Evolutionary conservation across 2,113 vertebrate species (phyloP), one percentile per base, ranked within the genome.

Genomic region (Caracal caracal): DNA sequence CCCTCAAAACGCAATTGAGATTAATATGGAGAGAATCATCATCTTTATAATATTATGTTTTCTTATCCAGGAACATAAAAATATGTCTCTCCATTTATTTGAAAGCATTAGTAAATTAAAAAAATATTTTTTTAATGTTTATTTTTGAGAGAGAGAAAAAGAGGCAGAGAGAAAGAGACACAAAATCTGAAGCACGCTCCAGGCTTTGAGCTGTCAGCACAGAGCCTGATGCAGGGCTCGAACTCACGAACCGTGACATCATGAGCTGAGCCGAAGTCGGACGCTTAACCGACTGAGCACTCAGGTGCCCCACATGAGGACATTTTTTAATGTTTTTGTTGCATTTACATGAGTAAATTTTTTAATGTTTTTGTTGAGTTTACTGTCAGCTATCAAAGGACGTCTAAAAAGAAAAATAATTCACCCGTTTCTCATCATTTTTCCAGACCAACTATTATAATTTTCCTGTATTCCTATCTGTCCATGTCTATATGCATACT

Each of bases 321-420:
- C 66, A 94, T 49, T 94, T 88, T 40, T 37, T 3, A 59, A 15
- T 40, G 30, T 49, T 68, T 91, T 93, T 22, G 17, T 79, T 90
- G 40, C 43, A 43, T 43, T 43, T 20, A 59, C 40, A 56, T 86
- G 53, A 86, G 22, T 70, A 92, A 79, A 94, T 49, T 94, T 88
- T 40, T 33, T 3, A 59, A 15, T 40, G 30, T 49, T 68, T 91
- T 93, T 22, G 17, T 79, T 90, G 40, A 17, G 11, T 71, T 88
- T 59, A 92, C 15, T 92, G 28, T 73, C n/a, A 84, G 59, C 37
- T 91, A 47, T 78, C 56, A 79, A 82, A 95, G 78, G 51, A 59
- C 7, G 93, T 95, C 70, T 87, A 90, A 83, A 75, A 70, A 88
- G 35, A 81, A 94, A 89, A 88, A 13, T 56, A 96, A 63, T 80